Conservation (phyloP, 2,797 vertebrate species). For the Fratercula arctica region DNA sequence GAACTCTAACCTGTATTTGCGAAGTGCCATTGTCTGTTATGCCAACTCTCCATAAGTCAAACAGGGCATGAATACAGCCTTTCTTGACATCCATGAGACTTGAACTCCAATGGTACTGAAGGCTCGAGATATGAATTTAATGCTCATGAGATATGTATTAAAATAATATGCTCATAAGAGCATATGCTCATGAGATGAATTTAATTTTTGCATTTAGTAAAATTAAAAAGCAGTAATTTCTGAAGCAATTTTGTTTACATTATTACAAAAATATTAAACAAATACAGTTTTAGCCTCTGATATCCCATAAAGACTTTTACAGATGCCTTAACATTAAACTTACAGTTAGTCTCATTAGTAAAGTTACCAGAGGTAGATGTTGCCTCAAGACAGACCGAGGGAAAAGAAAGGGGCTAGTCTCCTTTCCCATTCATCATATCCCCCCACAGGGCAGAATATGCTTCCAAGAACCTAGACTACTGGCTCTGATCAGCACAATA, state of each 20-base stretch:
- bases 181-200: not conserved
- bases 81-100: not conserved
- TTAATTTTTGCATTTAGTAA: not conserved
- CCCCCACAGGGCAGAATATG: not conserved
- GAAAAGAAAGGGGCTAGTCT: not conserved
- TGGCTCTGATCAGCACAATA: not conserved
- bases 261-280: not conserved
- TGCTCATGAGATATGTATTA: not conserved
- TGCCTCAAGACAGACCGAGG: not conserved
- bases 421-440: not conserved
- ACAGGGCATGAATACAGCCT: not conserved
- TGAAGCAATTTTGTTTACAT: not conserved
- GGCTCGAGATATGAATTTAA: not conserved
- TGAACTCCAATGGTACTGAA: not conserved
- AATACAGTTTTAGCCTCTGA: not conserved
- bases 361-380: slow-evolving; percentile 59
- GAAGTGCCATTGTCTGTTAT: not conserved
- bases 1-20: not conserved
- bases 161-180: not conserved
- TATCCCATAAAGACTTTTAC: not conserved
- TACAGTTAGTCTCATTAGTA: not conserved
- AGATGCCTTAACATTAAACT: not conserved
- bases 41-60: not conserved
- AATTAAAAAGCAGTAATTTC: not conserved
- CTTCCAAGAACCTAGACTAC: not conserved